These are phyloP conservation scores for Alloplasta piceator DNA, from an alignment of 2,888 invertebrate species.

Conservation along the genomic window DNA sequence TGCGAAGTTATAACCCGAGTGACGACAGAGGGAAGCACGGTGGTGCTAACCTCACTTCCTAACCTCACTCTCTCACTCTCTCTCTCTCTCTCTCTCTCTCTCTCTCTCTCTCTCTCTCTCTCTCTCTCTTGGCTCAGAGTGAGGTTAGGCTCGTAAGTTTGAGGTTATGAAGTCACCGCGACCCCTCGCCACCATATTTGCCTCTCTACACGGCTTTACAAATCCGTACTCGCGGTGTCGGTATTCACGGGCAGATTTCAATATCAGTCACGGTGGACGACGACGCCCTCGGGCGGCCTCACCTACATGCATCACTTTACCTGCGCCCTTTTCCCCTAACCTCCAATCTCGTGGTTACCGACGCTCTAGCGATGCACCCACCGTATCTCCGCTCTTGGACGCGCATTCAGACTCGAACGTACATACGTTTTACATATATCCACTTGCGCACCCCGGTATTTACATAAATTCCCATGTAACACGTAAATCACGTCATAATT, in stretches of 20 bases:
- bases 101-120: conserved; percentile 48
- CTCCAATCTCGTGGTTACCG: conserved; percentile 31
- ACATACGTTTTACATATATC: conserved; percentile 54
- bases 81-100: conserved; percentile 40
- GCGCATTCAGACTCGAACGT: conserved; percentile 60
- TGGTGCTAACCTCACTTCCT: conserved; percentile 37
- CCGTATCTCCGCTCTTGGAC: conserved; percentile 80
- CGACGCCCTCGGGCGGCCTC: conserved; percentile 73
- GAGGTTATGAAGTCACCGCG: no score
- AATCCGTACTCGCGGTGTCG: conserved; percentile 70
- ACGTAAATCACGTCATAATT: no score
- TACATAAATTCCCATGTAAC: no score
- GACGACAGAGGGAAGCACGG: conserved; percentile 48
- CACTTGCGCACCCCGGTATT: background rate
- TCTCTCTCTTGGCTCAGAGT: background rate
- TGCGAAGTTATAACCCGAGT: conserved; percentile 51
- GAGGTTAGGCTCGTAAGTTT: no score
- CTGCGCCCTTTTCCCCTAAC: conserved; percentile 68
- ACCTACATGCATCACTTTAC: conserved; percentile 68
- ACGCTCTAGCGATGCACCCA: conserved; percentile 77
- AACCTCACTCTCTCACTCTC: conserved; percentile 26
- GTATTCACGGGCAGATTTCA: conserved; percentile 77
- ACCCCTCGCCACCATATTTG: no score
- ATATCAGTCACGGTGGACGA: conserved; percentile 80
- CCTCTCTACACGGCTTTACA: no score